These are phyloP conservation scores for Zygaena filipendulae DNA, from an alignment of 2,888 invertebrate genomes.

Conservation along the genomic window DNA sequence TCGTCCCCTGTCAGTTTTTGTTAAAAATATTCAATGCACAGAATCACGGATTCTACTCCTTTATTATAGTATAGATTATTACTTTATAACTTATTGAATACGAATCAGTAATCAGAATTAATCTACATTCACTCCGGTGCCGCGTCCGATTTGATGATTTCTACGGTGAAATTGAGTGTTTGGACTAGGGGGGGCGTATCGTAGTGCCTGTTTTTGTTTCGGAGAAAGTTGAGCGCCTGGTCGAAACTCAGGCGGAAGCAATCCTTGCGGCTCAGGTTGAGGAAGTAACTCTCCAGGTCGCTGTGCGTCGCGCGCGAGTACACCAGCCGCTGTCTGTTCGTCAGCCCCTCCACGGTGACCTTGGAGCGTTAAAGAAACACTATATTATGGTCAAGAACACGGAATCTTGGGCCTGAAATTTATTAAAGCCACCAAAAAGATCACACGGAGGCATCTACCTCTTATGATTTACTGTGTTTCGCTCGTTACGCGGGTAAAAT, in stretches of 20 bases:
- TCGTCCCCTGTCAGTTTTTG: no score
- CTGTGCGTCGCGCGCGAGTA: constrained; percentile 47
- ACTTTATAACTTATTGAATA: no score
- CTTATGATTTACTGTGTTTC: no score
- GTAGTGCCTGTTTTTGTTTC: constrained; percentile 36
- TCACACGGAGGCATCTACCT: no score
- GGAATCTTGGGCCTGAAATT: no score
- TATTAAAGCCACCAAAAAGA: no score
- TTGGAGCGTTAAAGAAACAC: constrained; percentile 19
- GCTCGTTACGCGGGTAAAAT: no score
- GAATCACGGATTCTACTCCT: no score
- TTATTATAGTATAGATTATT: no score
- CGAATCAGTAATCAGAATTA: constrained; percentile 1
- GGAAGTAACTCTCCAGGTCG: constrained; percentile 40
- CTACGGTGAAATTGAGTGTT: constrained; percentile 28
- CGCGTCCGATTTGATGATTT: constrained; percentile 15
- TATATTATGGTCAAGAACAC: no score
- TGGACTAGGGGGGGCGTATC: constrained; percentile 29
- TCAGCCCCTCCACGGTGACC: constrained; percentile 40
- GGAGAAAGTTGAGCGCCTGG: constrained; percentile 46
- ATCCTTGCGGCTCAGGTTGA: constrained; percentile 42
- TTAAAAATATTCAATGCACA: no score
- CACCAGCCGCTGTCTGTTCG: constrained; percentile 33
- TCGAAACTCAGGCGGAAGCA: constrained; percentile 51
- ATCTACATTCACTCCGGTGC: no score